phyloP scores from a whole-genome alignment of 1,140 invertebrate species.

The Ceratosolen solmsi region DNA sequence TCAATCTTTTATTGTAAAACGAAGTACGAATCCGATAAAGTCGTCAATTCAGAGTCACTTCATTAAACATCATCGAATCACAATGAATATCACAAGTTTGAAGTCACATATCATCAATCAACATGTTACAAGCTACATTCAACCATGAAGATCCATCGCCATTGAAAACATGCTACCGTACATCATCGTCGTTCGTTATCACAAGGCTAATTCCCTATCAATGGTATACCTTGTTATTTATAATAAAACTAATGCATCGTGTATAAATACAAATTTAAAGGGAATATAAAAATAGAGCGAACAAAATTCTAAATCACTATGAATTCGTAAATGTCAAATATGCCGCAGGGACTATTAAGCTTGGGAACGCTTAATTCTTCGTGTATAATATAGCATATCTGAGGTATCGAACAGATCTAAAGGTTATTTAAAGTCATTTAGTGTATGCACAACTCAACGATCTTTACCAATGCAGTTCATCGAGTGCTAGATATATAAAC shows the following conservation, averaged over 20 bases:
- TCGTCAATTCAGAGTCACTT: background rate
- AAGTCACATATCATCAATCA: too few species aligned
- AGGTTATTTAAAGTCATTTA: background rate
- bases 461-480: background rate
- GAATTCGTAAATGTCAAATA: background rate
- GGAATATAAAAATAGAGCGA: too few species aligned
- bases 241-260: too few species aligned
- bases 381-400: background rate
- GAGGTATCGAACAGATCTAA: background rate
- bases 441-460: background rate
- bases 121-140: too few species aligned
- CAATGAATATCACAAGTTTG: background rate
- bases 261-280: too few species aligned
- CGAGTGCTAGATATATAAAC: too few species aligned
- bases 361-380: background rate
- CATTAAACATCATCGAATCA: background rate
- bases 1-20: background rate
- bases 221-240: too few species aligned
- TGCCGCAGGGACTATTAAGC: slow-evolving; percentile 7
- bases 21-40: background rate
- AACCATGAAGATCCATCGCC: too few species aligned
- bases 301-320: too few species aligned
- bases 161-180: too few species aligned
- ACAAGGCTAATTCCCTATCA: too few species aligned
- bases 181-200: too few species aligned